Evolutionary conservation across 2,113 vertebrate genomes (phyloP).

Genomic region (Hyperopisus bebe): DNA sequence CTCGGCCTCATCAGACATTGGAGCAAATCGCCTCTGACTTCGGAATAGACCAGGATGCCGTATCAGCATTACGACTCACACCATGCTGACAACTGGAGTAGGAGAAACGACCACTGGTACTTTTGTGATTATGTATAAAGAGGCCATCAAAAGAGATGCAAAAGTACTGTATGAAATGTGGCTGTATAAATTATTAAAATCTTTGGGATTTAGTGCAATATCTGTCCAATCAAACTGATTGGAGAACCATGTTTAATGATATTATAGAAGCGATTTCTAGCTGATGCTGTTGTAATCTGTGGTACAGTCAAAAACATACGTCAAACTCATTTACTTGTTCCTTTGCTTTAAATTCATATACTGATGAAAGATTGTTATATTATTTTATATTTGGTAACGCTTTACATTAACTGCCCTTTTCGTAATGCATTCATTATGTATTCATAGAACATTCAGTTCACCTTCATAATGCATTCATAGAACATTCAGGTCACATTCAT

Average conservation of each 20-base stretch:
- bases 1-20: not conserved
- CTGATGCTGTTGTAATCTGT: not conserved
- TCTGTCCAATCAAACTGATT: not conserved
- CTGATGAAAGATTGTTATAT: not conserved
- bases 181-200: not conserved
- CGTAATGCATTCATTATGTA: not conserved
- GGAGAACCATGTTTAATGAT: not conserved
- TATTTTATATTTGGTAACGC: not conserved
- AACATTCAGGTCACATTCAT: not conserved
- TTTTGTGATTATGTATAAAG: not conserved
- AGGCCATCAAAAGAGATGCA: not conserved
- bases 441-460: not conserved
- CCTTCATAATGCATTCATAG: not conserved
- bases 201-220: not conserved
- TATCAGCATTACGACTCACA: not conserved
- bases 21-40: not conserved
- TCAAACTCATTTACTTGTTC: not conserved
- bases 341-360: not conserved
- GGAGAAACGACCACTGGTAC: not conserved
- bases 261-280: not conserved
- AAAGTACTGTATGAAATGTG: not conserved
- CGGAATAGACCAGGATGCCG: not conserved
- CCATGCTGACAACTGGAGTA: not conserved
- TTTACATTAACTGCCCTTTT: not conserved
- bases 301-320: not conserved